These are phyloP conservation scores for Cheilosia urbana DNA, from an alignment of 2,888 invertebrate species.

Conservation along the genomic window DNA sequence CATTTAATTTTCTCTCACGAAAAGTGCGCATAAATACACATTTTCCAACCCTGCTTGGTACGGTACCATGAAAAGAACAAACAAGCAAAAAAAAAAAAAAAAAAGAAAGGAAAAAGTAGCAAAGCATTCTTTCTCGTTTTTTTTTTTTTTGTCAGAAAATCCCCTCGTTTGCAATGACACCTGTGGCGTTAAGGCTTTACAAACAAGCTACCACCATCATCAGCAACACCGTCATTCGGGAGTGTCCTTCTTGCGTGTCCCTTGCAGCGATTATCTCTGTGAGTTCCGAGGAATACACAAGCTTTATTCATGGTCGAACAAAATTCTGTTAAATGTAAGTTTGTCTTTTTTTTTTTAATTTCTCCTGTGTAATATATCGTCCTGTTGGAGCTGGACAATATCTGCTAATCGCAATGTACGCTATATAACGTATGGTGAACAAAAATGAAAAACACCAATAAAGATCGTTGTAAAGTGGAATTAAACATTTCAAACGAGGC, in stretches of 20 bases:
- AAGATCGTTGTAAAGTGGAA: no score
- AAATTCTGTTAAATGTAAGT: not conserved
- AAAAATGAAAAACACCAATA: no score
- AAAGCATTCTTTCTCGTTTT: not conserved
- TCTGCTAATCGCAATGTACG: no score
- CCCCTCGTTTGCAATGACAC: constrained; percentile 52
- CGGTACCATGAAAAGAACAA: not conserved
- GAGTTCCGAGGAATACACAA: not conserved
- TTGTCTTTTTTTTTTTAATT: no score
- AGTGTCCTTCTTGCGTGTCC: constrained; percentile 15
- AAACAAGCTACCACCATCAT: constrained; percentile 24
- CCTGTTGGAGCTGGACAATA: no score
- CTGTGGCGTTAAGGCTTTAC: constrained; percentile 48
- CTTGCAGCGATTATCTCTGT: constrained; percentile 3
- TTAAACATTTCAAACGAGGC: no score
- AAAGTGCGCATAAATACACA: constrained; percentile 4
- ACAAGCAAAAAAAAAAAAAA: no score
- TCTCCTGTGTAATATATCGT: no score
- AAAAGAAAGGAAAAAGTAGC: not conserved
- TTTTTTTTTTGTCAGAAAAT: constrained; percentile 11
- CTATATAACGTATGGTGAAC: no score
- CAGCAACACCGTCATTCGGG: constrained; percentile 7
- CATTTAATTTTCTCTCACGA: constrained; percentile 15
- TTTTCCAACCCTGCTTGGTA: not conserved
- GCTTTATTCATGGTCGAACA: not conserved